Evolutionary conservation across 1,140 invertebrate genomes (phyloP).

Genomic region (Heliconius nattereri): DNA sequence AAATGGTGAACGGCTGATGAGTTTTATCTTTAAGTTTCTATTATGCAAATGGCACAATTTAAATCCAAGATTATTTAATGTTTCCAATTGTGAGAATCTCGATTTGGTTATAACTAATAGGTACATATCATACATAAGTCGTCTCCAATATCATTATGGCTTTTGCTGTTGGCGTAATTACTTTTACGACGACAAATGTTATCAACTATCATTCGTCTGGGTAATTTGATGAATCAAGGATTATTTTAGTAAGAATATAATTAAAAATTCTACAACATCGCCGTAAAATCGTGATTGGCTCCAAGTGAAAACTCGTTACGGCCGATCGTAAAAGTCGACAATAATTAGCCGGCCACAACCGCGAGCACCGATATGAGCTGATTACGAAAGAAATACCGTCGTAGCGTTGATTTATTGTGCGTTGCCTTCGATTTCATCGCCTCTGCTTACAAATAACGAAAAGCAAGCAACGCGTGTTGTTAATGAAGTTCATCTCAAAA

Average conservation of each 20-base stretch:
- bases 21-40: constrained; percentile 59
- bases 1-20: constrained; percentile 56
- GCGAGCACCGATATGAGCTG: constrained; percentile 77
- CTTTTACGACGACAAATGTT: not conserved
- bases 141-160: constrained; percentile 12
- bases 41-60: constrained; percentile 63
- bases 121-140: constrained; percentile 21
- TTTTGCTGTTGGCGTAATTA: constrained; percentile 1
- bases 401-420: constrained; percentile 74
- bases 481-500: constrained; percentile 58
- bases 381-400: constrained; percentile 80
- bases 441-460: constrained; percentile 39
- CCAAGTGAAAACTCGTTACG: constrained; percentile 78
- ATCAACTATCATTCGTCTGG: not conserved
- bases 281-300: constrained; percentile 78
- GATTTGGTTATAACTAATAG: constrained; percentile 33
- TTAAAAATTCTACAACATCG: constrained; percentile 64
- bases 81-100: constrained; percentile 42
- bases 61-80: constrained; percentile 45
- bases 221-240: constrained; percentile 34
- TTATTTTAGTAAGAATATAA: constrained; percentile 51
- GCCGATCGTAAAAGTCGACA: constrained; percentile 78
- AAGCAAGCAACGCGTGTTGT: constrained; percentile 43
- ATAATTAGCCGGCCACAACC: constrained; percentile 77
- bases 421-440: constrained; percentile 66